phyloP scores from a whole-genome alignment of 2,888 invertebrate genomes.

The Theodoxus fluviatilis region DNA sequence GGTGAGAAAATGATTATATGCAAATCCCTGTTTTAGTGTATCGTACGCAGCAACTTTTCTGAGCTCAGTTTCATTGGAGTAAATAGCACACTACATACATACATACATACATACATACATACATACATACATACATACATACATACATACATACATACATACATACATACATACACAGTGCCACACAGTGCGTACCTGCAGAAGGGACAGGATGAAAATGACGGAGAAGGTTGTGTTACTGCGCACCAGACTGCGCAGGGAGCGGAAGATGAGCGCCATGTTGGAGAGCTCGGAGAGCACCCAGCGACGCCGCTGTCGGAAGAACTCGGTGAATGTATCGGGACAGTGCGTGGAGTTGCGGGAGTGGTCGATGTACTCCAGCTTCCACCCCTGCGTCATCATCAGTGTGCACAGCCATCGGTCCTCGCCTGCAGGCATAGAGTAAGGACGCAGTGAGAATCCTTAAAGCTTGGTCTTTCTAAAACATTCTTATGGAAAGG shows the following conservation, averaged over 20 bases:
- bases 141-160: no score
- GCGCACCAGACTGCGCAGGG: constrained; percentile 33
- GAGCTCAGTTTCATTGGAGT: no score
- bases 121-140: no score
- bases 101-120: no score
- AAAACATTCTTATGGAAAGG: background rate
- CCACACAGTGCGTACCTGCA: no score
- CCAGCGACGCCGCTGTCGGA: constrained; percentile 45
- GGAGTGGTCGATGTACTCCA: constrained; percentile 43
- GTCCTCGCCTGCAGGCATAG: constrained; percentile 41
- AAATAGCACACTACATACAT: no score
- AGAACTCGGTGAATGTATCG: constrained; percentile 42
- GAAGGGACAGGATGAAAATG: constrained; percentile 42
- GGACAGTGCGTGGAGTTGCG: constrained; percentile 49
- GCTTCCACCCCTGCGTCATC: constrained; percentile 47
- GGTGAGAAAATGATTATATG: no score
- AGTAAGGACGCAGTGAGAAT: background rate
- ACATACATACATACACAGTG: no score
- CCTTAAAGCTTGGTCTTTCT: background rate
- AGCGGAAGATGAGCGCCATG: constrained; percentile 41
- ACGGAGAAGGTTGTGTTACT: constrained; percentile 42
- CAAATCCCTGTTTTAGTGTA: no score
- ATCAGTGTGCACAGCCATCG: constrained; percentile 49
- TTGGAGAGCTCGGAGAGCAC: constrained; percentile 48
- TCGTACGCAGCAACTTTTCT: no score